Evolutionary conservation across 1,140 invertebrate species (phyloP).

Genomic region (Zaprionus ghesquierei): DNA sequence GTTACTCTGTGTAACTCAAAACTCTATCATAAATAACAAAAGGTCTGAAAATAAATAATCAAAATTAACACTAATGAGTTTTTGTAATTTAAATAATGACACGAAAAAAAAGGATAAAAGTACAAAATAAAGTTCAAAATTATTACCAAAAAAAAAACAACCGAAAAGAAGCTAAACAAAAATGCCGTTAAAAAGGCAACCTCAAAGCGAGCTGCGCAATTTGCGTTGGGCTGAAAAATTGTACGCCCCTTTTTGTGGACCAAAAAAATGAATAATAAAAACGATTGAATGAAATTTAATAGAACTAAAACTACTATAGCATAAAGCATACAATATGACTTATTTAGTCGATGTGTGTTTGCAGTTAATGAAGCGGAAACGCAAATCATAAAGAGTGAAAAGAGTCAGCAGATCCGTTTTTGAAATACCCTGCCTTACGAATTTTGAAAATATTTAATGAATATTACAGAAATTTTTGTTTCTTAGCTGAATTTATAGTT

Average conservation of each 20-base stretch:
- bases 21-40: constrained; percentile 53
- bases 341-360: constrained; percentile 32
- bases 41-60: constrained; percentile 30
- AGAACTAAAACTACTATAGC: constrained; percentile 12
- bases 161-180: constrained; percentile 10
- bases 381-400: constrained; percentile 49
- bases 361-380: constrained; percentile 71
- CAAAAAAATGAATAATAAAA: constrained; percentile 2
- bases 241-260: constrained; percentile 45
- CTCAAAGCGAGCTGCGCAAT: constrained; percentile 47
- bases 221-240: constrained; percentile 27
- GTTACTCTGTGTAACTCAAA: constrained; percentile 1
- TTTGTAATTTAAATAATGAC: constrained; percentile 52
- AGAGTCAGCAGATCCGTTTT: not conserved
- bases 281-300: constrained; percentile 14
- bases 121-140: not conserved
- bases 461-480: no score
- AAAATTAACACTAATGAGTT: constrained; percentile 62
- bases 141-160: constrained; percentile 2
- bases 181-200: constrained; percentile 47
- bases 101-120: constrained; percentile 33
- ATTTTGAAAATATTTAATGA: no score
- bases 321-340: not conserved
- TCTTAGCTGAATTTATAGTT: no score
- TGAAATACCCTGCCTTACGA: not conserved